A percentile compares a stretch with the other conserved stretches of the same genome.
These are phyloP conservation scores for Leptinotarsa peninsularis DNA, from an alignment of 2,888 invertebrate genomes.

Conservation along the genomic window DNA sequence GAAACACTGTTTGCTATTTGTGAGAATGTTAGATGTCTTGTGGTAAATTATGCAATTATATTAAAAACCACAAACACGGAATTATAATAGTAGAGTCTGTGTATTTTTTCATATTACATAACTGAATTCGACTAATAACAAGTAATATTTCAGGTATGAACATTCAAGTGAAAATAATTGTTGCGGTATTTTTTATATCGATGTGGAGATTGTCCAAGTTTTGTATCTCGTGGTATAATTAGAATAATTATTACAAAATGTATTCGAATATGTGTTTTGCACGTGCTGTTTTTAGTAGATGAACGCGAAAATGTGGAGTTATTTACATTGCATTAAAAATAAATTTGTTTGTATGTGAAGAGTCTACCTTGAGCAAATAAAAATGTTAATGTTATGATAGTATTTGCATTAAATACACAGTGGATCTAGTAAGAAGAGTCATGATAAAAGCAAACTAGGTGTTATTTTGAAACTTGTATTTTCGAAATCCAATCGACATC, in stretches of 20 bases:
- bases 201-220: slow-evolving; percentile 23
- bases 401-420: background rate
- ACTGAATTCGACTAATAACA: background rate
- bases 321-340: slow-evolving; percentile 19
- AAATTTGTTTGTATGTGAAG: slow-evolving; percentile 9
- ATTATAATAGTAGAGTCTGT: background rate
- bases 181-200: background rate
- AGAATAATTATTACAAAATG: slow-evolving; percentile 16
- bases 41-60: background rate
- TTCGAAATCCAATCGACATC: too few relatives aligned
- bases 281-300: slow-evolving; percentile 18
- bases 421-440: background rate
- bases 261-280: slow-evolving; percentile 12
- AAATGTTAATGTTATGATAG: background rate
- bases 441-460: background rate
- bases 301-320: slow-evolving; percentile 13
- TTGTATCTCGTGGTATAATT: slow-evolving; percentile 21
- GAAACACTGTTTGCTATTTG: background rate
- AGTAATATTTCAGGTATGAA: background rate
- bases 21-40: background rate
- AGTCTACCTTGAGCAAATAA: slow-evolving; percentile 10
- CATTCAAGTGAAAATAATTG: background rate
- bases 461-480: too few relatives aligned
- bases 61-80: background rate
- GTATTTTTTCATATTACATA: background rate